Percentiles rank a stretch among this genome's conserved stretches.
These are phyloP conservation scores for Byasa hedistus DNA, from an alignment of 2,888 invertebrate species.

Conservation along the genomic window DNA sequence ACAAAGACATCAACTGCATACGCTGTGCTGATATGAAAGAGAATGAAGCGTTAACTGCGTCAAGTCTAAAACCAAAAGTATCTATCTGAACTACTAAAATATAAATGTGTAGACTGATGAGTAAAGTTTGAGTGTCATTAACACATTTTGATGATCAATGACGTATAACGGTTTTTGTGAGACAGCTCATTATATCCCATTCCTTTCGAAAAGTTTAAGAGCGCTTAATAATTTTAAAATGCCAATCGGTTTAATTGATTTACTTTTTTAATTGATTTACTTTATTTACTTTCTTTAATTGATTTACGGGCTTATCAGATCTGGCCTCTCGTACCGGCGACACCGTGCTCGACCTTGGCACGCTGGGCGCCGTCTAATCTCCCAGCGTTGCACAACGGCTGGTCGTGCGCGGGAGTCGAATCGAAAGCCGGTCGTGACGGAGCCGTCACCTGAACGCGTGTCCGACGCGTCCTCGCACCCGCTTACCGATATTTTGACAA, in stretches of 20 bases:
- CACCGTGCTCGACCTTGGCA: slow-evolving; percentile 21
- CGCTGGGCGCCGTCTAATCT: slow-evolving; percentile 32
- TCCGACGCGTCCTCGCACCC: slow-evolving; percentile 60
- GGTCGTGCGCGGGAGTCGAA: slow-evolving; percentile 56
- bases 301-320: slow-evolving; percentile 39
- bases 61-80: not conserved
- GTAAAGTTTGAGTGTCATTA: not conserved
- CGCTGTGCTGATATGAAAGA: no score
- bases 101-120: not conserved
- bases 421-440: slow-evolving; percentile 49
- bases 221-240: not conserved
- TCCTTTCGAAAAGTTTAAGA: not conserved
- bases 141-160: not conserved
- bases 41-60: not conserved
- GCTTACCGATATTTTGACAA: slow-evolving; percentile 30
- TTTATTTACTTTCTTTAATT: no score
- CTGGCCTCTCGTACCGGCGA: slow-evolving; percentile 28
- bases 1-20: no score
- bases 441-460: slow-evolving; percentile 61
- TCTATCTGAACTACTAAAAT: not conserved
- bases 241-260: not conserved
- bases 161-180: no score
- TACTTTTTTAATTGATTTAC: no score
- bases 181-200: not conserved
- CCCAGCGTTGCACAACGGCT: slow-evolving; percentile 48